Conservation (phyloP, 1,140 invertebrate genomes). For the Phymorhynchus buccinoides region DNA sequence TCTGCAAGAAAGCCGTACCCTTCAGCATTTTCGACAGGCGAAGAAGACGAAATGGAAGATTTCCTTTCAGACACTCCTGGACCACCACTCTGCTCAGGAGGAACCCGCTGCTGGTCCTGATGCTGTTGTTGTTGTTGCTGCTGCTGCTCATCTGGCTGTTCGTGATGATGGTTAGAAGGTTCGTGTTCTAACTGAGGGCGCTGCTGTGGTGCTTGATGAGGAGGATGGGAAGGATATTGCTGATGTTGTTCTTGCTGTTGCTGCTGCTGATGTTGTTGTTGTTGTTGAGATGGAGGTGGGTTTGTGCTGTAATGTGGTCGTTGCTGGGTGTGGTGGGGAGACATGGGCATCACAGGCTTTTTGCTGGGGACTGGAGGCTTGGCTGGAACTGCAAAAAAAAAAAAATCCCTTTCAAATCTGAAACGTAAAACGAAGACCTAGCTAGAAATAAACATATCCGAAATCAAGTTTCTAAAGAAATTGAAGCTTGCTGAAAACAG, state of each 20-base stretch:
- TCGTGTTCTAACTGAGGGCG: constrained; percentile 22
- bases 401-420: too few species aligned
- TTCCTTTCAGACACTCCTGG: neutral
- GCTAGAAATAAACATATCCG: too few species aligned
- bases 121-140: neutral
- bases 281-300: neutral
- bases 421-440: too few species aligned
- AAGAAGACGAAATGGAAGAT: neutral
- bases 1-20: too few species aligned
- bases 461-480: too few species aligned
- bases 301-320: constrained; percentile 20
- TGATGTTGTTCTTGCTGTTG: neutral
- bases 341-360: constrained; percentile 36
- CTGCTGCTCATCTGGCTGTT: neutral
- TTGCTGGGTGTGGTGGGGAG: neutral
- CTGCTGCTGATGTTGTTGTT: neutral
- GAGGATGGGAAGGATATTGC: neutral
- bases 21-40: neutral
- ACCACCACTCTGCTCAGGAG: neutral
- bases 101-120: neutral
- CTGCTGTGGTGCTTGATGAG: constrained; percentile 3
- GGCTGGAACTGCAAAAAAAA: constrained; percentile 29
- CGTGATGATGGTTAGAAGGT: neutral
- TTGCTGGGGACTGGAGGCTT: constrained; percentile 46
- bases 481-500: too few species aligned